Conservation (phyloP, 2,888 invertebrate genomes). For the Callosobruchus maculatus region DNA sequence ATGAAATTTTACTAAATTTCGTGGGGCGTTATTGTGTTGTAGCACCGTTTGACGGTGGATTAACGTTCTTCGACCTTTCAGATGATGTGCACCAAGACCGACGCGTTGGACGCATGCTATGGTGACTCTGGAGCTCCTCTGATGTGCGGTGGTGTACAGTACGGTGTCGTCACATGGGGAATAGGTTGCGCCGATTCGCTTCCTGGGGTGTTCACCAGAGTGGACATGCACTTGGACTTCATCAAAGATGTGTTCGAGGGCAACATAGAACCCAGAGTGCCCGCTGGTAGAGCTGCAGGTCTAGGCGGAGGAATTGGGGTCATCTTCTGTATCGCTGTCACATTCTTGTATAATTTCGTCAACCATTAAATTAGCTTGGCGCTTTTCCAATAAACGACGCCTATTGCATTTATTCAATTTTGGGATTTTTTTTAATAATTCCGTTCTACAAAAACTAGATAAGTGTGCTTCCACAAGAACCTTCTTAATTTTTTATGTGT, state of each 20-base stretch:
- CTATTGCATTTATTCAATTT: too few species aligned
- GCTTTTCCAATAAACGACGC: background rate
- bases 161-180: slow-evolving; percentile 15
- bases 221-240: slow-evolving; percentile 10
- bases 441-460: too few species aligned
- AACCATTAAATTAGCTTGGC: background rate
- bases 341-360: background rate
- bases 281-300: background rate
- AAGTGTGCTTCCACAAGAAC: too few species aligned
- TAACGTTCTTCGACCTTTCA: background rate
- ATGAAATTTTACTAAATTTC: too few species aligned
- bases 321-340: background rate
- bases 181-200: slow-evolving; percentile 3
- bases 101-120: slow-evolving; percentile 8
- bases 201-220: slow-evolving; percentile 13
- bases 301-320: background rate
- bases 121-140: slow-evolving; percentile 17
- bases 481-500: too few species aligned
- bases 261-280: background rate
- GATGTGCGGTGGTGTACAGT: slow-evolving; percentile 10
- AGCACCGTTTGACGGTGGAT: too few species aligned
- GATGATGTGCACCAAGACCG: background rate
- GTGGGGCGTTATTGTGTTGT: too few species aligned
- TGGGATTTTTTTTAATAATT: too few species aligned
- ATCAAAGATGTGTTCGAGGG: slow-evolving; percentile 3